These are phyloP conservation scores for Ellobium chinense DNA, from an alignment of 2,888 invertebrate species.

Conservation along the genomic window DNA sequence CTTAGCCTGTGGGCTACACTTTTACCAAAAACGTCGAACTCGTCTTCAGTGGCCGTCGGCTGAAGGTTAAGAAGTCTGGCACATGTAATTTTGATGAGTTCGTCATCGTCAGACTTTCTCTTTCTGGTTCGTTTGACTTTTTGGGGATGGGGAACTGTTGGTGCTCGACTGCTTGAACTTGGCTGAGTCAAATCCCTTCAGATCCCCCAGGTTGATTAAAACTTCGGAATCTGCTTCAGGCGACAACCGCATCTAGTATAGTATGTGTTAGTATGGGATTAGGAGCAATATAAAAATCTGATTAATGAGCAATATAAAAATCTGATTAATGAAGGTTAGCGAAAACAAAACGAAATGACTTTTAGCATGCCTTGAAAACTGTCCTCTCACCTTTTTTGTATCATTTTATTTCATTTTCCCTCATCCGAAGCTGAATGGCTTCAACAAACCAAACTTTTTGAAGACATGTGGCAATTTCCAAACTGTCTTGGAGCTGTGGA, in stretches of 20 bases:
- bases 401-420: constrained; percentile 1
- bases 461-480: constrained; percentile 26
- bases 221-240: not conserved
- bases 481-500: constrained; percentile 17
- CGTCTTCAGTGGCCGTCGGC: constrained; percentile 7
- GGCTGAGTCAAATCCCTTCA: not conserved
- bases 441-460: constrained; percentile 16
- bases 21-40: constrained; percentile 5
- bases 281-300: not conserved
- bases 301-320: not conserved
- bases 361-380: not conserved
- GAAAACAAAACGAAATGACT: not conserved
- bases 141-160: not conserved
- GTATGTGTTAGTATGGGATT: not conserved
- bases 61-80: not conserved
- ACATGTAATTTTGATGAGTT: not conserved
- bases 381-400: not conserved
- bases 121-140: not conserved
- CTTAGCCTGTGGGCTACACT: not conserved
- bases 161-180: not conserved
- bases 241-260: not conserved
- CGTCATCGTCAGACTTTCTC: constrained; percentile 15
- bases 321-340: not conserved
- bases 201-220: not conserved
- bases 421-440: constrained; percentile 25